These are phyloP conservation scores for Phylloscopus collybita DNA, from an alignment of 2,797 vertebrate species.

Conservation along the genomic window DNA sequence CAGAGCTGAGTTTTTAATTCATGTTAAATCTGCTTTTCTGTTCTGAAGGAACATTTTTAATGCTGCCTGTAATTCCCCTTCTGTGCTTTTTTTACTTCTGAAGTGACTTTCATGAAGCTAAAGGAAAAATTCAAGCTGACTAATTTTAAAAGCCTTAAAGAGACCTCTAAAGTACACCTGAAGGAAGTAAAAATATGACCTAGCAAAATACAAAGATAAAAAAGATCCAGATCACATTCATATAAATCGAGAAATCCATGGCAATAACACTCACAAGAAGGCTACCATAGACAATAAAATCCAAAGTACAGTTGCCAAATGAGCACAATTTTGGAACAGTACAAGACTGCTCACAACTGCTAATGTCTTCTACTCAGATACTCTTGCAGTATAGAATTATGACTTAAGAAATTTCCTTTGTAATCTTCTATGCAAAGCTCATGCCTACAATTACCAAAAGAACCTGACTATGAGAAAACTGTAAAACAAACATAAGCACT, in stretches of 20 bases:
- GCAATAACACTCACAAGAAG: not conserved
- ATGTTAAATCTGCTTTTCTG: conserved; percentile 50
- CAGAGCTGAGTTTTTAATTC: conserved; percentile 57
- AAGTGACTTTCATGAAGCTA: conserved; percentile 26
- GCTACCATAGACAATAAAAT: not conserved
- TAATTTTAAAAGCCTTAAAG: not conserved
- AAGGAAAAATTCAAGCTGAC: conserved; percentile 11
- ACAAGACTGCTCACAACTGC: not conserved
- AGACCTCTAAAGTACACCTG: not conserved
- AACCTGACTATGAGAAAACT: not conserved
- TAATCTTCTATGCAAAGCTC: not conserved
- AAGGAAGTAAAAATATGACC: conserved; percentile 13
- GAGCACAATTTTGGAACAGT: not conserved
- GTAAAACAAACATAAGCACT: not conserved
- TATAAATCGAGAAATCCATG: not conserved
- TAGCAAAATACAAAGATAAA: not conserved
- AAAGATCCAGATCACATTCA: not conserved
- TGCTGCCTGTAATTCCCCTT: not conserved
- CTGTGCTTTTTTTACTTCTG: not conserved
- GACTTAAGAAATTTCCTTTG: not conserved
- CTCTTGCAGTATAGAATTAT: not conserved
- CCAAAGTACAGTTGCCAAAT: not conserved
- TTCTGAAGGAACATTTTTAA: conserved; percentile 34
- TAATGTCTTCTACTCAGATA: not conserved
- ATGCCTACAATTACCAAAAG: not conserved